Evolutionary conservation across 1,140 invertebrate genomes (phyloP), one percentile per base, ranked within the genome.

Genomic region (Aphidius ervi): DNA sequence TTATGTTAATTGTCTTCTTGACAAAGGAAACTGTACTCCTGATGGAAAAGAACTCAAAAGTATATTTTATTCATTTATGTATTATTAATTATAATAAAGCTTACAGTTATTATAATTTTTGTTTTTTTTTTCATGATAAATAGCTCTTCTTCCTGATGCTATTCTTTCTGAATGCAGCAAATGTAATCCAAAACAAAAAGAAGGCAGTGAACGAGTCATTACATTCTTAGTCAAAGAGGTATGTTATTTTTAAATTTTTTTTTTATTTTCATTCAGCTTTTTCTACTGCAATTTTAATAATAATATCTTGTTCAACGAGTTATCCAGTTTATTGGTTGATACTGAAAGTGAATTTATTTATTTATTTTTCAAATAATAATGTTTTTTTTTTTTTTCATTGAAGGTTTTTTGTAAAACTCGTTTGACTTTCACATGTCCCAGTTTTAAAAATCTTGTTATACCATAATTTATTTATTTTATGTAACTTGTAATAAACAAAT

Each of bases 1-100:
- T 49, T 88, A 89, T 68, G 79, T 81, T 4, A 81, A 87, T 62
- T 90, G 88, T 73, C 66, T 89, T 0, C 61, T 88, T 63, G 86
- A 85, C 1, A 78, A 77, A 58, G 87, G 85, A n/a, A 81, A 79
- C 43, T 89, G 88, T 73, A 87, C 83, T 5, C 78, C 84, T n/a
- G 86, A 88, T 60, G 64, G 56, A 41, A 63, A 61, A 6, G 70
- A 74, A 62, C 82, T 85, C 66, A 80, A 83, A 43, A 80, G 72
- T 61, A 78, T 79, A 80, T 87, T 20, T 68, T 86, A 58, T 69
- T 70, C 46, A 86, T 87, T 67, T 75, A 82, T 23, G 76, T 85
- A 58, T 83, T 82, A 53, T 87, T 86, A 66, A 68, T 87, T 65
- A 83, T 39, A 75, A 83, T 0, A 85, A 86, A 72, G 83, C 85